A percentile compares a stretch with the other conserved stretches of the same genome.
phyloP scores from a whole-genome alignment of 2,797 vertebrate species.

The Microctenopoma lineatum region DNA sequence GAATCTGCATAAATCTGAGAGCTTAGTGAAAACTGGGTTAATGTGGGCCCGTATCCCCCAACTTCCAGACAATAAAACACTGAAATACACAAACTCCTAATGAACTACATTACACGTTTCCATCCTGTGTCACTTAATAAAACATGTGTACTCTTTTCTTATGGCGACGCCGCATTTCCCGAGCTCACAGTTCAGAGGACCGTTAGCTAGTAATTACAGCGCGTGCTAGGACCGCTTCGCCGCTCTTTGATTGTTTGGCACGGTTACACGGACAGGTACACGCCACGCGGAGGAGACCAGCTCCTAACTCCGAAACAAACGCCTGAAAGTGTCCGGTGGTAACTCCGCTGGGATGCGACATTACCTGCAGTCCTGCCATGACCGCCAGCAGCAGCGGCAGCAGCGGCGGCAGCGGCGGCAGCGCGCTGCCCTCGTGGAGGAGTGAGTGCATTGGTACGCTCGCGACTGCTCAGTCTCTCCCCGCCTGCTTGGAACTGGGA shows the following conservation, averaged over 20 bases:
- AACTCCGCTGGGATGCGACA: constrained; percentile 52
- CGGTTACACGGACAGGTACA: constrained; percentile 15
- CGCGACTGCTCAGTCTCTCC: constrained; percentile 45
- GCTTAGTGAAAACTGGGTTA: constrained; percentile 45
- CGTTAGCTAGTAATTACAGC: constrained; percentile 22
- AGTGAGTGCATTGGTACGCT: constrained; percentile 72
- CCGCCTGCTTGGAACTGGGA: constrained; percentile 64
- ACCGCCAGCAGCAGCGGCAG: constrained; percentile 79
- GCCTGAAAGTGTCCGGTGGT: constrained; percentile 59
- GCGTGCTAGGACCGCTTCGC: constrained; percentile 30
- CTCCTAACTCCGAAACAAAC: constrained; percentile 41
- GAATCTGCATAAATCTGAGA: constrained; percentile 57
- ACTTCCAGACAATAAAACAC: constrained; percentile 37
- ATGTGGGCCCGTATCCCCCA: constrained; percentile 25
- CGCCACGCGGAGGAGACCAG: not conserved
- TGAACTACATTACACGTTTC: not conserved
- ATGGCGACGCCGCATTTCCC: not conserved
- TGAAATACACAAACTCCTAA: constrained; percentile 3
- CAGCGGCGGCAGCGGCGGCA: constrained; percentile 79
- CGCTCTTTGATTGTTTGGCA: not conserved
- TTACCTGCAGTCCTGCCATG: constrained; percentile 84
- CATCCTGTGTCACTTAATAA: not conserved
- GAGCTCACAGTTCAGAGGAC: constrained; percentile 1
- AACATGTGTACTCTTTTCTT: not conserved
- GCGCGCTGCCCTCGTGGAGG: constrained; percentile 73